Evolutionary conservation across 2,888 invertebrate genomes (phyloP).

Genomic region (Xylocampa areola): DNA sequence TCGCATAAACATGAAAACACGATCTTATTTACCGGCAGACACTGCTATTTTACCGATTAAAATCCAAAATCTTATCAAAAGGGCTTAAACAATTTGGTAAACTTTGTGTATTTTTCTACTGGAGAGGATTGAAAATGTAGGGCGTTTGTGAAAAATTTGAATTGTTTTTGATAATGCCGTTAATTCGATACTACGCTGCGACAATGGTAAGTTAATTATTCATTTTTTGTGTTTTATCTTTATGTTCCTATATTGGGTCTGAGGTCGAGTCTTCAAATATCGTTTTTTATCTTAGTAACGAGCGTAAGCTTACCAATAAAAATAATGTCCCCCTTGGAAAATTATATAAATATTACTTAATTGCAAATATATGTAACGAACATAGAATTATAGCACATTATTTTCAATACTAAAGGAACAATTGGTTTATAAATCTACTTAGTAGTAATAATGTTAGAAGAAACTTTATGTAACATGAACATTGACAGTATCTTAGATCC

Average conservation of each 20-base stretch:
- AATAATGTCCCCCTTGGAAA: not conserved
- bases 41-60: slow-evolving; percentile 61
- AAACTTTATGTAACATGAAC: slow-evolving; percentile 3
- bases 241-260: no score
- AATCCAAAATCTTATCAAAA: slow-evolving; percentile 39
- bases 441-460: not conserved
- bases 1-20: slow-evolving; percentile 85
- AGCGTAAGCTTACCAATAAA: not conserved
- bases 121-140: slow-evolving; percentile 48
- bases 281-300: not conserved
- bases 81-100: slow-evolving; percentile 35
- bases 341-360: not conserved
- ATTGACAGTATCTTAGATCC: slow-evolving; percentile 5
- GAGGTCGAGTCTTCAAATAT: not conserved
- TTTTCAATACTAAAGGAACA: not conserved
- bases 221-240: not conserved
- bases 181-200: slow-evolving; percentile 24
- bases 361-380: no score
- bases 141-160: slow-evolving; percentile 1
- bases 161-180: slow-evolving; percentile 22
- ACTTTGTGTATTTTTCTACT: slow-evolving; percentile 2
- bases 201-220: slow-evolving; percentile 63
- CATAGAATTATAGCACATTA: no score
- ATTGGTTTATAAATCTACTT: not conserved
- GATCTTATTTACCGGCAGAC: slow-evolving; percentile 74